These are phyloP conservation scores for Apamea sordens DNA, from an alignment of 2,888 invertebrate genomes.

Conservation along the genomic window DNA sequence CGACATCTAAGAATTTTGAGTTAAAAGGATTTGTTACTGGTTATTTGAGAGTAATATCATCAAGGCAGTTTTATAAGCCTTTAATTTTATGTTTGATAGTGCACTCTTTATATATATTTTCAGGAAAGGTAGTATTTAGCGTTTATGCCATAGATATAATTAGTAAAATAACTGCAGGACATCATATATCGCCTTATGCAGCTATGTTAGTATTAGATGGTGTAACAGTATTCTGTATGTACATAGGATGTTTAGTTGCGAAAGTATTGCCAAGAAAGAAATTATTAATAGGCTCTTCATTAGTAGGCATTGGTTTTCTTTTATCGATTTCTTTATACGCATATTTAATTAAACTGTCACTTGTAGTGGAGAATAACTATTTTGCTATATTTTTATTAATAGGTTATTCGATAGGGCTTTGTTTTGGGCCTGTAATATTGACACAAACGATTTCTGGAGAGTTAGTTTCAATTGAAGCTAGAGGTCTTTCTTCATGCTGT, in stretches of 20 bases:
- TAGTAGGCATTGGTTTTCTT: constrained; percentile 56
- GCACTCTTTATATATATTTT: constrained; percentile 47
- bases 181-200: constrained; percentile 49
- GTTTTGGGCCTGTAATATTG: constrained; percentile 74
- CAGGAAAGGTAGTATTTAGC: constrained; percentile 56
- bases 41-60: constrained; percentile 28
- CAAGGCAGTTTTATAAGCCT: constrained; percentile 47
- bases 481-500: constrained; percentile 51
- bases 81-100: constrained; percentile 46
- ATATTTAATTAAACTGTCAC: constrained; percentile 37
- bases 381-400: constrained; percentile 47
- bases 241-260: constrained; percentile 48
- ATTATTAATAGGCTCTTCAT: constrained; percentile 43
- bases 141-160: constrained; percentile 73
- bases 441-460: constrained; percentile 67
- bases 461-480: constrained; percentile 66
- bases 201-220: constrained; percentile 60
- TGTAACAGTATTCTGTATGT: constrained; percentile 52
- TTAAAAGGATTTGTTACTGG: constrained; percentile 33
- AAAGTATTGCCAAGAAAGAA: constrained; percentile 51
- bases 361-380: constrained; percentile 50
- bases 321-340: constrained; percentile 49
- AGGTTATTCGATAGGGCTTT: constrained; percentile 61
- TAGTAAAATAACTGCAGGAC: constrained; percentile 67
- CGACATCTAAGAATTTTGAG: constrained; percentile 20